Base-by-base conservation (phyloP, 2,888 invertebrate genomes). In the Drosophila anomalipes region DNA sequence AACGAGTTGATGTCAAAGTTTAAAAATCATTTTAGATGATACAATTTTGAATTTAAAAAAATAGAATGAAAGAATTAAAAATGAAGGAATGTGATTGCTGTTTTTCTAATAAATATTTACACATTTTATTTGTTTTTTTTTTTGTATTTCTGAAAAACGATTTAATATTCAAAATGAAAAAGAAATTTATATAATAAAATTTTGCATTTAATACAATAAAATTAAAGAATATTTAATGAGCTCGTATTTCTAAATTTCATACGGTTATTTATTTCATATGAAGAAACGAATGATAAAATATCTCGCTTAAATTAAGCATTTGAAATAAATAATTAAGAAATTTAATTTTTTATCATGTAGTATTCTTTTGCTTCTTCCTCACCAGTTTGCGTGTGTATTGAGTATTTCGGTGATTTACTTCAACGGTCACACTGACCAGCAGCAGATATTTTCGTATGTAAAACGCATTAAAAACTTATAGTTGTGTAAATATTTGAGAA, bases 401-500 rank as follows among this genome's bases (percentile, higher is more conserved):
- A 47, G 71, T 37, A 71, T 75, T 79, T 59, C 26, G 44, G 32
- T 51, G 22, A 28, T 68, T 33, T 9, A 10, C n/a, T 28, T 16
- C 30, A 63, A n/a, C 68, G 79, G 79, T 79, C 79, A 79, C 72
- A 76, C 66, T 61, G 67, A 56, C 62, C 69, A 79, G 60, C 77
- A 79, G 80, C 79, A 79, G 57, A 79, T 79, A 79, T 79, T 79
- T 83, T 83, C 77, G 71, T 76, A 81, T 68, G 73, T 87, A 85
- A 86, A 86, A 86, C 86, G 86, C 86, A 86, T 83, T 81, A 86
- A 82, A 82, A 76, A 60, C 70, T 62, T 61, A 62, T 54, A 70
- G 64, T 66, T 81, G 81, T 78, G 75, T 78, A 81, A 75, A 80
- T 70, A 72, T 54, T 63, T 56, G 19, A 72, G 35, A 56, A 74